phyloP scores from a whole-genome alignment of 2,888 invertebrate species.

The Tromatobia lineatoria region DNA sequence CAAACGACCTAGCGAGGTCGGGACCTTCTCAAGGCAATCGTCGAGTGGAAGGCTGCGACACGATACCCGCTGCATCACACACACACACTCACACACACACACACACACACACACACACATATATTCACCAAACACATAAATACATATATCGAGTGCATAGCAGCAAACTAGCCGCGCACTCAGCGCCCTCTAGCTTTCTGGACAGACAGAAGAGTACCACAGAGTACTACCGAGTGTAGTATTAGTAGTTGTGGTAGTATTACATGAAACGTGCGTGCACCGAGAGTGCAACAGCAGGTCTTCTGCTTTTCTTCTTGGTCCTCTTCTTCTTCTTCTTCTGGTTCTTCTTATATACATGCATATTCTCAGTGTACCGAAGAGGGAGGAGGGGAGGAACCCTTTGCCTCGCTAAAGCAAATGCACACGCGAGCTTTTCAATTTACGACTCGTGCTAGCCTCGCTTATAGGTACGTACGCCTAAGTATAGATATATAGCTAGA shows the following conservation, averaged over 20 bases:
- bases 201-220: slow-evolving; percentile 3
- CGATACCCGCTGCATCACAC: slow-evolving; percentile 57
- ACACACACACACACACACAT: slow-evolving; percentile 9
- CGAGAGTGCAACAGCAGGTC: slow-evolving; percentile 62
- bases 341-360: not conserved
- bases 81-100: slow-evolving; percentile 3
- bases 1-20: slow-evolving; percentile 70
- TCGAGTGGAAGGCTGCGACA: slow-evolving; percentile 69
- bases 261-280: slow-evolving; percentile 64
- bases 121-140: too few species aligned
- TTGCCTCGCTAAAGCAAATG: slow-evolving; percentile 65
- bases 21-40: slow-evolving; percentile 73
- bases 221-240: slow-evolving; percentile 30
- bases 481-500: slow-evolving; percentile 30
- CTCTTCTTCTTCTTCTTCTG: slow-evolving; percentile 12
- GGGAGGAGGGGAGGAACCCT: slow-evolving; percentile 9
- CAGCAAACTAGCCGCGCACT: slow-evolving; percentile 51
- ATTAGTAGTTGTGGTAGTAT: slow-evolving; percentile 61
- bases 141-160: slow-evolving; percentile 48
- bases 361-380: slow-evolving; percentile 36
- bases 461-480: slow-evolving; percentile 50
- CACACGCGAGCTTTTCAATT: slow-evolving; percentile 73
- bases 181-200: not conserved
- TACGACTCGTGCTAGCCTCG: slow-evolving; percentile 66
- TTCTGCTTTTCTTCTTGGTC: slow-evolving; percentile 60